Base-by-base conservation (phyloP, 1,140 invertebrate species). In the Solenopsis fugax region DNA sequence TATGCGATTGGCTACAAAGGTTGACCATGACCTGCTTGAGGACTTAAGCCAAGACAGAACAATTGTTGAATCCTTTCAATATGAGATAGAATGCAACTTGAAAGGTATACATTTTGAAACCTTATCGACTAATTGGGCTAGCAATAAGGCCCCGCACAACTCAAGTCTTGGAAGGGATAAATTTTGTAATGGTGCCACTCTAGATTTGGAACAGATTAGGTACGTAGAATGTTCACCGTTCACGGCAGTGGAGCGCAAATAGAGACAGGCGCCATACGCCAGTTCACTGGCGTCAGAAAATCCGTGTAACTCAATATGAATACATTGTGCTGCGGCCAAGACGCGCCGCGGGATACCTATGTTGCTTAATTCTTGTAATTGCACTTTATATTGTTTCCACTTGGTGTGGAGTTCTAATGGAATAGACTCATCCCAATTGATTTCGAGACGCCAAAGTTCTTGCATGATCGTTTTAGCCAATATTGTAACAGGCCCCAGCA, bases 321-420 rank as follows among this genome's bases (percentile, higher is more conserved):
- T 21, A 4, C 1, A 13, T 10, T 9, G 3, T 0, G 18, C 3
- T 24, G 6, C 3, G 1, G 12, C 0, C 16, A 21, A 18, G 2
- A 18, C n/a, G 2, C 6, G 7, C 0, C 21, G 21, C 2, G 21
- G 41, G 3, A 71, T 29, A 0, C 13, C 1, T 5, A 71, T 6
- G 0, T 9, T n/a, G 10, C 13, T 12, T 7, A 45, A 2, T 0
- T 50, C 45, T 0, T 10, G 18, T 0, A 65, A 12, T 5, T 65
- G 34, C 0, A 0, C 0, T 65, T 41, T 18, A 4, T 41, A 65
- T 4, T 1, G 34, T 0, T 65, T 18, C 34, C 64, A 65, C 2
- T 41, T 65, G 0, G 24, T 65, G 4, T n/a, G 1, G 2, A 12
- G 3, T 0, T 29, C 21, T 0, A 71, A 9, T 2, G 67, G 6